Evolutionary conservation across 2,888 invertebrate species (phyloP), one percentile per base, ranked within the genome.

Genomic region (Coenonympha arcania): DNA sequence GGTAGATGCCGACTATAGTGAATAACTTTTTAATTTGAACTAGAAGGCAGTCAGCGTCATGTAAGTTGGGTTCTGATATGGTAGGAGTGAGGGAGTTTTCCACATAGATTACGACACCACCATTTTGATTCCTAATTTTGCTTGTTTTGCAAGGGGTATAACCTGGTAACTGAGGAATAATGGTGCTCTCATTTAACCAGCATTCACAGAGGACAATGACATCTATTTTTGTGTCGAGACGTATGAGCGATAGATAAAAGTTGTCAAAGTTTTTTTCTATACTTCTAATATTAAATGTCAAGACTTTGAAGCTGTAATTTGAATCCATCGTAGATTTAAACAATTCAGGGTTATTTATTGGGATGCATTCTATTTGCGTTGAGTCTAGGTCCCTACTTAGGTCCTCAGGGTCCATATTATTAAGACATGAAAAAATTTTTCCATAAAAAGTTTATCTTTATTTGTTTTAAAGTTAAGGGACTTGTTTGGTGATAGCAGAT

Each of bases 281-380:
- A 13, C 42, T 48, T 36, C 48, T 26, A 4, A 48, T 43, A n/a
- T 42, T 48, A 13, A 48, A 20, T 8, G 36, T 15, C 18, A 48
- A 16, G n/a, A 42, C 6, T 30, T 30, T 42, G 36, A 48, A 48
- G 24, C 36, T 42, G 15, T 36, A 34, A 8, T 26, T 30, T 13
- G 4, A 3, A 5, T n/a, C 3, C 5, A 48, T 6, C 9, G 13
- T n/a, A 6, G 11, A n/a, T 6, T 48, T 34, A 20, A 28, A 48
- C 24, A 26, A 9, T 31, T 47, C 49, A 8, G 42, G 34, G 8
- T 22, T 19, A 4, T 15, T 9, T 15, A 37, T 20, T 11, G 30
- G 6, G 4, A 24, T 11, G 11, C 48, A 43, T 8, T 34, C 18
- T 8, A 43, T 37, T 36, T 30, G 33, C 8, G 43, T 30, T 37